Base-by-base conservation (phyloP, 2,797 vertebrate species). In the Eutrigla gurnardus region DNA sequence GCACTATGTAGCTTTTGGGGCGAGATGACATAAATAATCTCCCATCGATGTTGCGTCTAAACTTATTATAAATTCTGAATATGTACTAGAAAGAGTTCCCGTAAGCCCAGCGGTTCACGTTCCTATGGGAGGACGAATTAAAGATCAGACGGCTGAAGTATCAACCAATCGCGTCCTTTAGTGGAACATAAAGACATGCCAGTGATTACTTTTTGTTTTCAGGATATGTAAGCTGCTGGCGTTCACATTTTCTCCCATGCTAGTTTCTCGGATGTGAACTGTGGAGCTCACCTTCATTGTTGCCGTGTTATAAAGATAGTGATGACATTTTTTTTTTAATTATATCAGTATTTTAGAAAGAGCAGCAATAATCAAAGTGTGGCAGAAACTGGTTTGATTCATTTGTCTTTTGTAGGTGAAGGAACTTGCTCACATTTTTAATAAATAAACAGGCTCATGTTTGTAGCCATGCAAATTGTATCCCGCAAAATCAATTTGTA, bases 51-150 rank as follows among this genome's bases (percentile, higher is more conserved):
- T 46, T 36, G 14, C 1, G 6, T 72, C 3, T 1, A 14, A 25
- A 25, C 45, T 71, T 17, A 12, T 10, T 9, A 18, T 43, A 52
- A 64, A 61, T 46, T 57, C 49, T 62, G 36, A 32, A 73, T 60
- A 50, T 1, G 3, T 10, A 53, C 55, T 14, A 52, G 14, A 64
- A 58, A 61, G 35, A 43, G 63, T 36, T 36, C 63, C 14, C 40
- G 60, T 71, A 70, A 80, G 64, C 76, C 17, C 43, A 14, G 3
- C 6, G 15, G 6, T 46, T 72, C 33, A 61, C 52, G 12, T 64
- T 57, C 65, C 54, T 25, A 3, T 25, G 53, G 55, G 18, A 70
- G 17, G 13, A 49, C 45, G 14, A 40, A 36, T 68, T 55, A 65
- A 42, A 68, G 4, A 35, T n/a, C 7, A 45, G 54, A 52, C 42